Evolutionary conservation across 2,888 invertebrate species (phyloP).

Genomic region (Crioceris asparagi): DNA sequence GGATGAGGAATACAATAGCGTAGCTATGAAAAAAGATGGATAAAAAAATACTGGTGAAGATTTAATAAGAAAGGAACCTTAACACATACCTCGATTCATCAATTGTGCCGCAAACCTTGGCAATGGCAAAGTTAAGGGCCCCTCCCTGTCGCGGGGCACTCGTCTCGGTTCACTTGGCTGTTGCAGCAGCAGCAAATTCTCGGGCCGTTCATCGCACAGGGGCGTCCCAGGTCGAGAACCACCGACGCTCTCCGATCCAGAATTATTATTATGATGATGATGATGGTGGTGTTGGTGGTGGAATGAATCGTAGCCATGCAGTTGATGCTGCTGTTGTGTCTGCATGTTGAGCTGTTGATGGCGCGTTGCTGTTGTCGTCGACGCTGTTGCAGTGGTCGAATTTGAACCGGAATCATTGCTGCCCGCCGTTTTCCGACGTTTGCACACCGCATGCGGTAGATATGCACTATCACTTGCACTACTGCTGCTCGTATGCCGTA

Average conservation of each 20-base stretch:
- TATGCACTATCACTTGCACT: constrained; percentile 24
- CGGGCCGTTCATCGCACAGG: constrained; percentile 70
- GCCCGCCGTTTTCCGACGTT: constrained; percentile 43
- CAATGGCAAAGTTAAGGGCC: constrained; percentile 72
- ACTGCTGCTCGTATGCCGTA: constrained; percentile 24
- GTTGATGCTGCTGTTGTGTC: constrained; percentile 5
- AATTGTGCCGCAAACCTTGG: constrained; percentile 70
- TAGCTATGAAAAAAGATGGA: too few species aligned
- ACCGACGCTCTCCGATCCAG: constrained; percentile 50
- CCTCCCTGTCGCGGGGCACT: constrained; percentile 42
- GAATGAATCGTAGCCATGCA: too few species aligned
- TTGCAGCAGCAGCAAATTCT: constrained; percentile 60
- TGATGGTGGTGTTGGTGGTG: too few species aligned
- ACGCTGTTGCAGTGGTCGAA: background rate
- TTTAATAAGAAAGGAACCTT: too few species aligned
- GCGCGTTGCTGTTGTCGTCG: constrained; percentile 13
- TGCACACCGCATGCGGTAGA: constrained; percentile 41
- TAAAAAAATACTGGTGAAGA: too few species aligned
- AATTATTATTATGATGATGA: constrained; percentile 46
- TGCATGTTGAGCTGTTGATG: too few species aligned
- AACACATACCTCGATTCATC: constrained; percentile 22
- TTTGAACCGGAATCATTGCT: constrained; percentile 29
- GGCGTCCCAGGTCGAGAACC: constrained; percentile 80
- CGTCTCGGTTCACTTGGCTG: constrained; percentile 61
- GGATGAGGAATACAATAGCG: too few species aligned